These are phyloP conservation scores for Chascanopsetta lugubris DNA, from an alignment of 2,113 vertebrate species.

Conservation along the genomic window DNA sequence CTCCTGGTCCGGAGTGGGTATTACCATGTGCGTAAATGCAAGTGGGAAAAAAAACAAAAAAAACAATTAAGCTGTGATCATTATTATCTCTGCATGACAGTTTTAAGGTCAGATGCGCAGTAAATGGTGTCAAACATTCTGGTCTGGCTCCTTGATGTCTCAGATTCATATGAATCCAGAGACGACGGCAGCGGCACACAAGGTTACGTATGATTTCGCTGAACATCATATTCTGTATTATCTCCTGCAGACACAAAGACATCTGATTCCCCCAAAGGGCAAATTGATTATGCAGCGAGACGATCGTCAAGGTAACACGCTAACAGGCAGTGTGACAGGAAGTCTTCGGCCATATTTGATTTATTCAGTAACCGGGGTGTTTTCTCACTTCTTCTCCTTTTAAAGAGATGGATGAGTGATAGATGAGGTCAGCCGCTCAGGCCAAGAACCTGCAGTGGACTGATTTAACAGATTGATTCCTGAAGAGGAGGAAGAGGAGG, in stretches of 20 bases:
- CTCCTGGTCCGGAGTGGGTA: too few species aligned
- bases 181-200: conserved; percentile 56
- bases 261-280: conserved; percentile 64
- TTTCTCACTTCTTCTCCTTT: conserved; percentile 11
- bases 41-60: too few species aligned
- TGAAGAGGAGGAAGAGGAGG: conserved; percentile 58
- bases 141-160: conserved; percentile 49
- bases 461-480: conserved; percentile 71
- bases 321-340: conserved; percentile 15
- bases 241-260: conserved; percentile 59
- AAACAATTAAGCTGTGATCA: conserved; percentile 54
- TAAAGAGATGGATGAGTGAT: conserved; percentile 43
- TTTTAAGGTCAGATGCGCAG: conserved; percentile 51
- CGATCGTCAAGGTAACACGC: conserved; percentile 17
- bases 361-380: conserved; percentile 5
- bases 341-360: conserved; percentile 4
- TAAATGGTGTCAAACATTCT: conserved; percentile 53
- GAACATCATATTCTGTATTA: conserved; percentile 63
- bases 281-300: conserved; percentile 57
- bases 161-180: conserved; percentile 58
- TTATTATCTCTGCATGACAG: conserved; percentile 60
- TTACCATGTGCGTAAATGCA: too few species aligned
- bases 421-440: conserved; percentile 24
- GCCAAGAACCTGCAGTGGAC: conserved; percentile 27
- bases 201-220: conserved; percentile 56